Base-by-base conservation (phyloP, 2,888 invertebrate genomes). In the Plagodis dolabraria region DNA sequence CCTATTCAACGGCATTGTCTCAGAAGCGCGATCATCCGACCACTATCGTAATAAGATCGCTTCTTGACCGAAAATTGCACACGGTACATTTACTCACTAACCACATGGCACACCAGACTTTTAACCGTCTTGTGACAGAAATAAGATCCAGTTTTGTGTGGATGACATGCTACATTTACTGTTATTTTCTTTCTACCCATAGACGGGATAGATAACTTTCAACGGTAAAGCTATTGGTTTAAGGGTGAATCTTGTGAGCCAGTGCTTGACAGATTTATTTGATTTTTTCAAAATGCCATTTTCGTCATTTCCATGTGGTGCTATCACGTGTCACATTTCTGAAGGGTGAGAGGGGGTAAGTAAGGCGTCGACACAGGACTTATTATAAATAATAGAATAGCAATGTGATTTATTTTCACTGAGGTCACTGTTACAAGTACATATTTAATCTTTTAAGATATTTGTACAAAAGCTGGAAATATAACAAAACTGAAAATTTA, bases 11-110 rank as follows among this genome's bases (percentile, higher is more conserved):
- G 10, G 10, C 10, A 57, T 63, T 64, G 68, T 61, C 66, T 60
- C 59, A 46, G 34, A 47, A 12, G 33, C 51, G 44, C 50, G 56
- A 58, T 53, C 54, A 46, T 12, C 52, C 52, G 38, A 45, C 56
- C 64, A 50, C 65, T 69, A 69, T 69, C 69, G 60, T 69, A 69
- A 69, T 69, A 67, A 65, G 67, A 69, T 67, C 67, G 67, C 51
- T 63, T 63, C 62, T 65, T 65, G 59, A 64, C 65, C 67, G 64
- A 67, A 64, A 67, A 65, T 64, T 67, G 67, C 65, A 64, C 65
- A 67, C 67, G 67, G 57, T 64, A 67, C 69, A 69, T 69, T 69
- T 64, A 55, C 53, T 44, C 12, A 54, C 57, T 44, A 53, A 49
- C 55, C 54, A 47, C 52, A 33, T 12, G 10, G 43, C 10, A 10